A percentile compares a stretch with the other conserved stretches of the same genome.
These are phyloP conservation scores for Hypercompe scribonia DNA, from an alignment of 2,888 invertebrate species.

Conservation along the genomic window DNA sequence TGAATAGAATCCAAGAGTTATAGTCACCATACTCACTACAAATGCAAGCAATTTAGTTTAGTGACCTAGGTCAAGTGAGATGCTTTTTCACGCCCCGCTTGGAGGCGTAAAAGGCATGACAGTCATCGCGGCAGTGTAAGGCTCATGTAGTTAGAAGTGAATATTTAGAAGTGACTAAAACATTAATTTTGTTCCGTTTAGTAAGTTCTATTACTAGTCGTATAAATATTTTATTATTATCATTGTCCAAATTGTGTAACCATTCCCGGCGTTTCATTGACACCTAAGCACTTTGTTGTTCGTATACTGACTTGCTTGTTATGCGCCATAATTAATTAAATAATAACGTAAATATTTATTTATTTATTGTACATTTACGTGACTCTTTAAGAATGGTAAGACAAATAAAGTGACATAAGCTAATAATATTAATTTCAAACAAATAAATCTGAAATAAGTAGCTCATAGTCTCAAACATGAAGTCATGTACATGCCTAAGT, in stretches of 20 bases:
- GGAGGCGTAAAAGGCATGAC: too few species aligned
- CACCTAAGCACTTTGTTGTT: not conserved
- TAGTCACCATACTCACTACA: too few species aligned
- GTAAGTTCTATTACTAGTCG: too few species aligned
- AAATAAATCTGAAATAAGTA: not conserved
- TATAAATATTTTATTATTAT: too few species aligned
- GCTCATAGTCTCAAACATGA: not conserved
- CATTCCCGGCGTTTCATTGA: not conserved
- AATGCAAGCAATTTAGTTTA: too few species aligned
- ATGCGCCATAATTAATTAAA: not conserved
- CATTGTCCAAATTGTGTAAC: too few species aligned
- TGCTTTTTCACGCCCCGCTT: too few species aligned
- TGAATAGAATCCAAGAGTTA: too few species aligned
- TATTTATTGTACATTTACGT: not conserved
- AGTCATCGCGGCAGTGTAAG: too few species aligned
- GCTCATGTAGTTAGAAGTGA: too few species aligned
- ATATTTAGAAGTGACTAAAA: not conserved
- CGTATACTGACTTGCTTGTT: not conserved
- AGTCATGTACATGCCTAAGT: not conserved
- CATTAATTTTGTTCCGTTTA: not conserved
- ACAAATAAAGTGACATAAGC: not conserved
- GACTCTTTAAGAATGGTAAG: not conserved
- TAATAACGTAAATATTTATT: not conserved
- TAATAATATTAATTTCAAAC: not conserved
- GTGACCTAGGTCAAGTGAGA: too few species aligned